These are phyloP conservation scores for Unio delphinus DNA, from an alignment of 2,888 invertebrate genomes.

Conservation along the genomic window DNA sequence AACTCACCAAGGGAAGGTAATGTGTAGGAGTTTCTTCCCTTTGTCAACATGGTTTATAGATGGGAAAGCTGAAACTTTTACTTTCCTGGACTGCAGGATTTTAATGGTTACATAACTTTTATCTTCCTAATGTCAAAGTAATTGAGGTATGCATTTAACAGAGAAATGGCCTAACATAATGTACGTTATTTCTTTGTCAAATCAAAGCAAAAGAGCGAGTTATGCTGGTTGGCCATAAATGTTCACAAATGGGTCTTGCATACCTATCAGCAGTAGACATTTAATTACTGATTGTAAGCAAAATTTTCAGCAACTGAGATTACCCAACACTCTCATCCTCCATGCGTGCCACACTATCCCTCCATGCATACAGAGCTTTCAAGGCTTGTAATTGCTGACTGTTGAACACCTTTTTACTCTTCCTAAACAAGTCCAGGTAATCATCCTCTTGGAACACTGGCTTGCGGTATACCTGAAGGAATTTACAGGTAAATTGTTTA, in stretches of 20 bases:
- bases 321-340: constrained; percentile 92
- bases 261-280: no score
- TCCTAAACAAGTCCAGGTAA: constrained; percentile 83
- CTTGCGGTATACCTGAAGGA: constrained; percentile 83
- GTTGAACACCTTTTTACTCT: constrained; percentile 86
- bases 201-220: neutral
- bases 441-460: constrained; percentile 80
- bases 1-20: no score
- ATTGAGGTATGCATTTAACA: neutral
- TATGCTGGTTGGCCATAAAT: neutral
- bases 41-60: no score
- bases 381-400: constrained; percentile 88
- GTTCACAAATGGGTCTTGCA: neutral
- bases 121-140: no score
- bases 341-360: constrained; percentile 85
- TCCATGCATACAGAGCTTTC: constrained; percentile 87
- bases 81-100: no score
- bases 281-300: no score
- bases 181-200: no score
- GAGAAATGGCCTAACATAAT: neutral
- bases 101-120: no score
- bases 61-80: no score
- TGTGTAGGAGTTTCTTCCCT: no score
- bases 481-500: neutral
- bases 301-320: constrained; percentile 24